phyloP scores from a whole-genome alignment of 2,797 vertebrate species.

The Characodon lateralis region DNA sequence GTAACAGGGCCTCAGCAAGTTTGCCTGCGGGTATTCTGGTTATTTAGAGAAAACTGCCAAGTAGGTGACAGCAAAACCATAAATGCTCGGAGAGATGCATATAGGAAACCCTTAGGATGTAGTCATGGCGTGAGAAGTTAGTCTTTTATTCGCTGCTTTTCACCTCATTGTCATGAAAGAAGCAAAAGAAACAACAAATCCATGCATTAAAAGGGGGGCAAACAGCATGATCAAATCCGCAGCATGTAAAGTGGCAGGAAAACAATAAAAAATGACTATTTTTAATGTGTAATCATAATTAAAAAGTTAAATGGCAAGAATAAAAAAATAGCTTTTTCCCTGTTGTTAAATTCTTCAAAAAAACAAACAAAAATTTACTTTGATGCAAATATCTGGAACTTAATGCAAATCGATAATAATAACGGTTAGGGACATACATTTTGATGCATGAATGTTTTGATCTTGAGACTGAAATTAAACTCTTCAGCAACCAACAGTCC shows the following conservation, averaged over 20 bases:
- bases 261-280: neutral
- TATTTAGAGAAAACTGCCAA: conserved; percentile 71
- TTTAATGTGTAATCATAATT: neutral
- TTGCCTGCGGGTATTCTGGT: conserved; percentile 37
- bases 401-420: neutral
- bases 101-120: conserved; percentile 29
- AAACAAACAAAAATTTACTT: neutral
- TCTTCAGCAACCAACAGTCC: neutral
- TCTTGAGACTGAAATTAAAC: neutral
- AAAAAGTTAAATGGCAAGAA: neutral
- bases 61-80: conserved; percentile 78
- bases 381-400: neutral
- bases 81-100: conserved; percentile 48
- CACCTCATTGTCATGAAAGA: neutral
- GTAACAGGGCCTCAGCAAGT: conserved; percentile 59
- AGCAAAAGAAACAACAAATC: neutral
- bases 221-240: neutral
- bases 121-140: conserved; percentile 14
- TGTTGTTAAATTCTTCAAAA: neutral
- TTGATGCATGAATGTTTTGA: neutral
- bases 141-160: neutral
- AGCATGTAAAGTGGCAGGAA: neutral
- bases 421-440: neutral
- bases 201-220: conserved; percentile 15
- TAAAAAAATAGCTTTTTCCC: neutral